Percentiles rank a stretch among this genome's conserved stretches.
Conservation (phyloP, 2,113 vertebrate genomes). For the Theristicus caerulescens region DNA sequence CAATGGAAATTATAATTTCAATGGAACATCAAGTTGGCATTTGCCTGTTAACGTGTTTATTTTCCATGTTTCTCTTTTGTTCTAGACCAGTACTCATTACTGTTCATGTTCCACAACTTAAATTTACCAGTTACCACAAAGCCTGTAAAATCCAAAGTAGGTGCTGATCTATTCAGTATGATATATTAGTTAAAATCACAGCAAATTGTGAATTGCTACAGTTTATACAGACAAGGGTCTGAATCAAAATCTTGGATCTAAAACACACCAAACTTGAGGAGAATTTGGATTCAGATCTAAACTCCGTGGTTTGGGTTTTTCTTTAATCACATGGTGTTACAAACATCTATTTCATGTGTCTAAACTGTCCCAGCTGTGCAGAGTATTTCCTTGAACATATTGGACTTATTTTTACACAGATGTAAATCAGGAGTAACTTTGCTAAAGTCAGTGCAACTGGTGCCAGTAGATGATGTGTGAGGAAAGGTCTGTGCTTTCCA, state of each 20-base stretch:
- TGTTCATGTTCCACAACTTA: not conserved
- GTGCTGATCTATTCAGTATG: not conserved
- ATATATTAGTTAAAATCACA: constrained; percentile 11
- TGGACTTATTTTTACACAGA: not conserved
- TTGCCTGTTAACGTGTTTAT: not conserved
- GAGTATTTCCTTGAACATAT: constrained; percentile 12
- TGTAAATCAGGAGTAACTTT: constrained; percentile 19
- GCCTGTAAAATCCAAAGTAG: not conserved
- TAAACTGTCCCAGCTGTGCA: constrained; percentile 59
- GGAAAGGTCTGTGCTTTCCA: not conserved
- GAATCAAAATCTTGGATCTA: constrained; percentile 21
- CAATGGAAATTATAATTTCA: not conserved
- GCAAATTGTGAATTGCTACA: not conserved
- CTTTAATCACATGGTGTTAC: constrained; percentile 58
- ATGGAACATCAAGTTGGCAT: not conserved
- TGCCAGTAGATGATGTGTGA: not conserved
- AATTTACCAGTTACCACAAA: not conserved
- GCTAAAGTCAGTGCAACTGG: not conserved
- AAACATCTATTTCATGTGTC: constrained; percentile 50
- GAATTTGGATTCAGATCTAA: constrained; percentile 41
- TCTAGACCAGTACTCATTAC: not conserved
- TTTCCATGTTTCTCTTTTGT: not conserved
- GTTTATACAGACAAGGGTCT: not conserved
- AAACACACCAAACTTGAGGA: not conserved
- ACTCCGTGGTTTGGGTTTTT: constrained; percentile 37